These are phyloP conservation scores for Drosophila mimica DNA, from an alignment of 2,888 invertebrate species.

Conservation along the genomic window DNA sequence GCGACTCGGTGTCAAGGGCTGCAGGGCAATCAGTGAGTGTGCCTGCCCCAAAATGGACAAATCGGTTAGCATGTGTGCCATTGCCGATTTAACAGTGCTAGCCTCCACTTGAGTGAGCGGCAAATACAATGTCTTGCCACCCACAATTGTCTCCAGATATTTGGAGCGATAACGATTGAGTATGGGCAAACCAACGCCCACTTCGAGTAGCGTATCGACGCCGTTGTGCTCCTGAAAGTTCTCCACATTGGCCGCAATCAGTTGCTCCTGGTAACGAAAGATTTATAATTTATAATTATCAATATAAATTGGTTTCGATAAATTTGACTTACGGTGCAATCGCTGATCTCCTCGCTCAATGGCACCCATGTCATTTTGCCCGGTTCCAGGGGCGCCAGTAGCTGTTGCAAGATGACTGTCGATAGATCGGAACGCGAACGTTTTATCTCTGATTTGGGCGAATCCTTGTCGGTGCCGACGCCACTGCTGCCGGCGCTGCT, in stretches of 20 bases:
- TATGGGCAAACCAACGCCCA: slow-evolving; percentile 91
- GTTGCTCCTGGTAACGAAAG: slow-evolving; percentile 88
- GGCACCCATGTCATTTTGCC: slow-evolving; percentile 86
- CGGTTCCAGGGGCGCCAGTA: slow-evolving; percentile 89
- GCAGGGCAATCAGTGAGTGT: slow-evolving; percentile 93
- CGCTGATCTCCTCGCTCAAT: slow-evolving; percentile 85
- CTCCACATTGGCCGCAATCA: slow-evolving; percentile 91
- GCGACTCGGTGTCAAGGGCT: slow-evolving; percentile 94
- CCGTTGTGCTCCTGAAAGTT: slow-evolving; percentile 93
- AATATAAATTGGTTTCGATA: background rate
- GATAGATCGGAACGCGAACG: slow-evolving; percentile 90
- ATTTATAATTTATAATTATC: background rate
- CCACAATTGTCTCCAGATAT: slow-evolving; percentile 85
- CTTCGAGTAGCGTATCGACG: slow-evolving; percentile 92
- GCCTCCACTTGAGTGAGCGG: slow-evolving; percentile 91
- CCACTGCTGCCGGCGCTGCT: slow-evolving; percentile 32
- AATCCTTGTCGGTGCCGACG: slow-evolving; percentile 86
- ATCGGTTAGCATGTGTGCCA: slow-evolving; percentile 93
- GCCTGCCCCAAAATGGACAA: slow-evolving; percentile 92
- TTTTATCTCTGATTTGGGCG: slow-evolving; percentile 86
- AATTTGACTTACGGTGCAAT: slow-evolving; percentile 84
- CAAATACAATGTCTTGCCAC: slow-evolving; percentile 88
- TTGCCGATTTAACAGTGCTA: slow-evolving; percentile 88
- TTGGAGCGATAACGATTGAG: slow-evolving; percentile 86
- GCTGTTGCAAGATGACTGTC: slow-evolving; percentile 89